Base-by-base conservation (phyloP, 2,797 vertebrate genomes). In the Sciurus vulgaris region DNA sequence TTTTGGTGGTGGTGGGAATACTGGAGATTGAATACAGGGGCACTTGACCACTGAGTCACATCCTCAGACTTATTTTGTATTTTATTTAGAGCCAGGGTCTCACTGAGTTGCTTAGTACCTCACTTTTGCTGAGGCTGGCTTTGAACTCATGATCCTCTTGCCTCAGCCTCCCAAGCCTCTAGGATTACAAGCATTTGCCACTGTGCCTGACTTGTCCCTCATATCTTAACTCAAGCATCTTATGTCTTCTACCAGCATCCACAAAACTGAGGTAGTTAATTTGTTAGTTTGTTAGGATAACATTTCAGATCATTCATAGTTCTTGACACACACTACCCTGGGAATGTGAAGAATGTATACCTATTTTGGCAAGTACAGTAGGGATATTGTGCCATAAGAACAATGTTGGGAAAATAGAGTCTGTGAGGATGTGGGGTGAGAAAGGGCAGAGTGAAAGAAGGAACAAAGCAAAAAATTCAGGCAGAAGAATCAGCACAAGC, bases 321-420 rank as follows among this genome's bases (percentile, higher is more conserved):
- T 92, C 59, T 83, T 77, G 4, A 79, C n/a, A 79, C 15, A 44
- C 44, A 7, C 4, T 22, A 35, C 49, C 47, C 0, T 85, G 61
- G 54, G 59, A 76, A 92, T 47, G 41, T 61, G 41, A 96, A 90
- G 76, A 83, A 91, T 4, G 22, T 44, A 4, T 69, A 20, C 8
- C 20, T 89, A 76, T 70, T 49, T 81, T 41, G 69, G 9, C 41
- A 94, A 93, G 59, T 24, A 67, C 0, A 79, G 8, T 76, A 89
- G 18, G 41, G 13, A 26, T 82, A 38, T 8, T 49, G 33, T 35
- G 78, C 7, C 28, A 70, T 41, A 79, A 47, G 44, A 86, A 86
- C 33, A 91, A 49, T 26, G 59, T 41, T 83, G 77, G 44, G 47
- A 79, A 83, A 96, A 95, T 24, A 61, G 41, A 90, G 13, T 84